Evolutionary conservation across 2,797 vertebrate species (phyloP), one percentile per base, ranked within the genome.

Genomic region (Lycodopsis pacificus): DNA sequence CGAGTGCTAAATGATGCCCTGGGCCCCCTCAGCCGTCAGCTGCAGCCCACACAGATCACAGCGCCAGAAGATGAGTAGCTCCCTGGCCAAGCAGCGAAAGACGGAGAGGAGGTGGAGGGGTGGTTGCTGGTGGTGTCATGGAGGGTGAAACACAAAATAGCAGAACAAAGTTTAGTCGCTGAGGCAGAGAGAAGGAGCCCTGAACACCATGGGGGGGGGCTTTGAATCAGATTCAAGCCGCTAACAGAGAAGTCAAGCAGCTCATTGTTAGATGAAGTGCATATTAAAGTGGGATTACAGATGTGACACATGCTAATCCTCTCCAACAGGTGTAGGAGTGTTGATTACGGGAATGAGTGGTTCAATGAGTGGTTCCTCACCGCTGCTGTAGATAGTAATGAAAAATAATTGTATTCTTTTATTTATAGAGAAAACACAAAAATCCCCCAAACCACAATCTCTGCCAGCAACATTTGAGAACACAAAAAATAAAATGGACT

Each of bases 231-330:
- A 91, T 91, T 90, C 79, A 84, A 84, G 80, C 66, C 19, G 81
- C 73, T 73, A 84, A 88, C 88, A 85, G 75, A 75, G 88, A 86
- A 93, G 91, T 91, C 88, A 90, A 91, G 86, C 73, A 79, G 82
- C 80, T 89, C 84, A 83, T 91, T 86, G 87, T 92, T 79, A 83
- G 73, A 81, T 64, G 78, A 79, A 86, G 87, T 89, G 88, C 83
- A 89, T 91, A 90, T 92, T 91, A 92, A 92, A 90, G 67, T 53
- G 58, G 76, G 85, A 92, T 93, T 92, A 89, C 19, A 51, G 67
- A 84, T 51, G 71, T 65, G 56, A 78, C 87, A 76, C 68, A 72
- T 85, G 84, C 68, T 90, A 90, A 91, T 91, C 86, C 86, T 71
- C 80, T 71, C 84, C 84, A 90, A 89, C 88, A 93, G 88, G 88